Evolutionary conservation across 1,140 invertebrate genomes (phyloP).

Genomic region (Amyelois transitella): DNA sequence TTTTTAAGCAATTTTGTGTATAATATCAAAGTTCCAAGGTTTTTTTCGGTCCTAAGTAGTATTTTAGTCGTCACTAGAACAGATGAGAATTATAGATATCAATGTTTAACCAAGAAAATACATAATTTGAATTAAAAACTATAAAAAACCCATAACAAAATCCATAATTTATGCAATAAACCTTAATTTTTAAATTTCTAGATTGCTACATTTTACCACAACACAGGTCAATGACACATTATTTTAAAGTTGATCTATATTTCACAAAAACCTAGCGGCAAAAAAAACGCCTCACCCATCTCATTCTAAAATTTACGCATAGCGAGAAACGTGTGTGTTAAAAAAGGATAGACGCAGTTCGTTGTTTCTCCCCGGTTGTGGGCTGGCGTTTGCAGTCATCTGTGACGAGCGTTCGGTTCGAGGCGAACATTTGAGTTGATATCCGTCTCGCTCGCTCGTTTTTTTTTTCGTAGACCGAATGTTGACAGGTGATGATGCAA

Average conservation of each 20-base stretch:
- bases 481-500: constrained; percentile 37
- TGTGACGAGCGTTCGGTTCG: constrained; percentile 56
- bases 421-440: constrained; percentile 29
- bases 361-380: constrained; percentile 30
- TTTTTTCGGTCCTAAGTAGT: too few species aligned
- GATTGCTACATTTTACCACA: constrained; percentile 24
- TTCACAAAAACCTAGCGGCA: constrained; percentile 47
- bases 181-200: not conserved
- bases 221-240: constrained; percentile 57
- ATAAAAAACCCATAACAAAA: not conserved
- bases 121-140: not conserved
- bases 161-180: not conserved
- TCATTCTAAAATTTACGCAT: constrained; percentile 10
- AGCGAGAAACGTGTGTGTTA: constrained; percentile 10
- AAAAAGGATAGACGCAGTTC: constrained; percentile 33
- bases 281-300: constrained; percentile 34
- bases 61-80: too few species aligned
- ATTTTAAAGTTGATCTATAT: constrained; percentile 66
- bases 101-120: too few species aligned
- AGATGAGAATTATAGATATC: too few species aligned
- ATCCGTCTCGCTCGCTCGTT: constrained; percentile 42
- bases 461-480: constrained; percentile 35
- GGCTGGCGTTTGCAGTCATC: constrained; percentile 55
- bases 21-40: too few species aligned
- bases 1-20: too few species aligned